Percentiles rank a stretch among this genome's conserved stretches.
Evolutionary conservation across 2,888 invertebrate genomes (phyloP).

Genomic region (Pimpla rufipes): DNA sequence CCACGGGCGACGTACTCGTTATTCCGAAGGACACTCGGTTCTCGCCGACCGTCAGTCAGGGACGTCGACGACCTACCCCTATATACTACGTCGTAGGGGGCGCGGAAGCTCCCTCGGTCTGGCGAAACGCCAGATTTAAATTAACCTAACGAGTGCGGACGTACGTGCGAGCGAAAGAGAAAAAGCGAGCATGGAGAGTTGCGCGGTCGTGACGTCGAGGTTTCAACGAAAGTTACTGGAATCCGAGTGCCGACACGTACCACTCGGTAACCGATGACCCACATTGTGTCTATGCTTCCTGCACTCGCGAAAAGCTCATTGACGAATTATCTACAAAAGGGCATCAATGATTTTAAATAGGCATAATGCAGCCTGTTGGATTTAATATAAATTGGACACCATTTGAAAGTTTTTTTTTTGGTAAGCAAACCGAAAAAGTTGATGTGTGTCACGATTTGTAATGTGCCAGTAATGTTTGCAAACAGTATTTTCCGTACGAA

Average conservation of each 20-base stretch:
- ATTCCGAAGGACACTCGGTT: slow-evolving; percentile 66
- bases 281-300: slow-evolving; percentile 43
- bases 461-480: no score
- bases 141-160: slow-evolving; percentile 77
- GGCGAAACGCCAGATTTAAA: slow-evolving; percentile 76
- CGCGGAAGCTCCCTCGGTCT: slow-evolving; percentile 57
- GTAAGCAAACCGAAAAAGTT: no score
- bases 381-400: no score
- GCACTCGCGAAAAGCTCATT: slow-evolving; percentile 11
- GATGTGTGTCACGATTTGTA: no score
- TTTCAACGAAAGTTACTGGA: slow-evolving; percentile 51
- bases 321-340: not conserved
- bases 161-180: slow-evolving; percentile 31
- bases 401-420: no score
- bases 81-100: slow-evolving; percentile 21
- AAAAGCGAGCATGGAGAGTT: slow-evolving; percentile 28
- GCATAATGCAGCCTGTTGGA: no score
- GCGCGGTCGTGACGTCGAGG: slow-evolving; percentile 16
- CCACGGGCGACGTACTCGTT: slow-evolving; percentile 62
- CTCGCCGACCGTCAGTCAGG: slow-evolving; percentile 61
- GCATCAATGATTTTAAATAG: not conserved
- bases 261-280: slow-evolving; percentile 49
- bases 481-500: no score
- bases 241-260: slow-evolving; percentile 46
- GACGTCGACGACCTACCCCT: slow-evolving; percentile 69